Conservation (phyloP, 1,140 invertebrate species). For the Leucophenga varia region DNA sequence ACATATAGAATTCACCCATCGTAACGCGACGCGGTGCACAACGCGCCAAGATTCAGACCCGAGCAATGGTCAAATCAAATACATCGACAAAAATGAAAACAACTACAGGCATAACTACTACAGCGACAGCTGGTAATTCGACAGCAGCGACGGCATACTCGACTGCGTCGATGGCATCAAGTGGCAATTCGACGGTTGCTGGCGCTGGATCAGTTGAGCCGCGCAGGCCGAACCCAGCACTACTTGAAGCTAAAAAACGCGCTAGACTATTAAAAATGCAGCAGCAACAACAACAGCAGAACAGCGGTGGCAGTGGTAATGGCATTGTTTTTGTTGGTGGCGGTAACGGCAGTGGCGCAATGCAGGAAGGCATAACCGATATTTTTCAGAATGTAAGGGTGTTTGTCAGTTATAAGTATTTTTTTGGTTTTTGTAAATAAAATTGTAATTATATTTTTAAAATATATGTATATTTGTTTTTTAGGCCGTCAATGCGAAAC, state of each 20-base stretch:
- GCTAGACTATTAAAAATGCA: constrained; percentile 60
- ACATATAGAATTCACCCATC: constrained; percentile 51
- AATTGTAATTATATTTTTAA: neutral
- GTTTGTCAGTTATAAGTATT: neutral
- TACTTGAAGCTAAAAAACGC: constrained; percentile 63
- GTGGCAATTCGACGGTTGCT: neutral
- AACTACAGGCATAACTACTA: too few species aligned
- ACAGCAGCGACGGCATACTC: neutral
- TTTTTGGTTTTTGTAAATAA: neutral
- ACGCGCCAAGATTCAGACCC: constrained; percentile 65
- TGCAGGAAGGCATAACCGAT: constrained; percentile 57
- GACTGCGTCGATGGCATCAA: constrained; percentile 3
- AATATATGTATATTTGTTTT: constrained; percentile 19
- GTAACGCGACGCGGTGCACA: constrained; percentile 62
- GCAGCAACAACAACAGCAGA: constrained; percentile 36
- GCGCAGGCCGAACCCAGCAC: constrained; percentile 58
- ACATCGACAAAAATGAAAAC: constrained; percentile 12
- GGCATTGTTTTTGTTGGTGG: too few species aligned
- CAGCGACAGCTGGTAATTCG: constrained; percentile 53
- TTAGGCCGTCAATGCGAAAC: constrained; percentile 67
- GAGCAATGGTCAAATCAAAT: constrained; percentile 60
- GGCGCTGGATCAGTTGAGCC: constrained; percentile 8
- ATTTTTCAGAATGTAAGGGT: constrained; percentile 62
- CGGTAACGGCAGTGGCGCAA: too few species aligned
- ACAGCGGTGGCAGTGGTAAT: too few species aligned